These are phyloP conservation scores for Melanchra persicariae DNA, from an alignment of 2,888 invertebrate species.

Conservation along the genomic window DNA sequence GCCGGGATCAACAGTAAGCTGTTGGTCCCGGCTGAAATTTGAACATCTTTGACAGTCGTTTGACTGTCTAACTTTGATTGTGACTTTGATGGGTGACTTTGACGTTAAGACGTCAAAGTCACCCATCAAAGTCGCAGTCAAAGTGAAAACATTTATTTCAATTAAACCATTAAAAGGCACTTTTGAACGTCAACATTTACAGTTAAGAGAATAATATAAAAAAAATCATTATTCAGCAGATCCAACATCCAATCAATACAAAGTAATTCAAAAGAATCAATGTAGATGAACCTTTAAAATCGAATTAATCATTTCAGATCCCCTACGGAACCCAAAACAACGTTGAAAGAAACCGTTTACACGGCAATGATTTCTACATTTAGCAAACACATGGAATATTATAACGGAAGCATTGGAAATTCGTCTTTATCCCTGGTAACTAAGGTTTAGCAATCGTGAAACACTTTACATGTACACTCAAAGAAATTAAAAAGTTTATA, in stretches of 20 bases:
- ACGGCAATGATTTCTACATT: constrained; percentile 69
- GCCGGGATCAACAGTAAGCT: no score
- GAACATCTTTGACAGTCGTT: no score
- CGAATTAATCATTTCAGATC: not conserved
- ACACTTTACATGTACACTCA: constrained; percentile 39
- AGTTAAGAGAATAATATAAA: no score
- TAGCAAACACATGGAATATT: constrained; percentile 60
- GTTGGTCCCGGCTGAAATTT: no score
- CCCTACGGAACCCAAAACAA: constrained; percentile 63
- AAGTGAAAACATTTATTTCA: no score
- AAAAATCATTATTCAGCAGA: no score
- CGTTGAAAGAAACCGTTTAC: constrained; percentile 69
- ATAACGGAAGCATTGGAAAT: constrained; percentile 49
- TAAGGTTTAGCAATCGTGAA: constrained; percentile 51
- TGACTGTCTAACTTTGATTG: no score
- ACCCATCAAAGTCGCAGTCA: no score
- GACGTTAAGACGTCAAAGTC: no score
- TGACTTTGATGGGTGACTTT: no score
- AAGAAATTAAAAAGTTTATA: constrained; percentile 66
- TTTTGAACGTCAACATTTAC: no score
- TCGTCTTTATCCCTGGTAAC: constrained; percentile 37
- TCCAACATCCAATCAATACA: not conserved
- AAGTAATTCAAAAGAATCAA: not conserved
- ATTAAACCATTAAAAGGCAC: no score
- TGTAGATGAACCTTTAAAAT: not conserved